These are phyloP conservation scores for Sarcophaga rosellei DNA, from an alignment of 2,888 invertebrate genomes.

Conservation along the genomic window DNA sequence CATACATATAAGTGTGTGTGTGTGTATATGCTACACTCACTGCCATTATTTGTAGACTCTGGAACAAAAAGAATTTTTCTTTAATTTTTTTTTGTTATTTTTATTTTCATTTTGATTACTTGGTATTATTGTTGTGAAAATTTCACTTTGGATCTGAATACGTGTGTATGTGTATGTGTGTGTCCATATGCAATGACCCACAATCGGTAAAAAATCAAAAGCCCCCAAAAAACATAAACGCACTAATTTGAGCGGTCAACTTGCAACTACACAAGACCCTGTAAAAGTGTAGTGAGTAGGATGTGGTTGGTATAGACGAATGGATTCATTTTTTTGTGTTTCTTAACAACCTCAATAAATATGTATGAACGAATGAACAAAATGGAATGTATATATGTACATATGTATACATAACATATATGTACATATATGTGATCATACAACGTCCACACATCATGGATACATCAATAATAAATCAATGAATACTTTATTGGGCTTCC, in stretches of 20 bases:
- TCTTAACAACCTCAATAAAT: conserved; percentile 60
- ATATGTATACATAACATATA: conserved; percentile 35
- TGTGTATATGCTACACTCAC: not conserved
- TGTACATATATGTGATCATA: conserved; percentile 59
- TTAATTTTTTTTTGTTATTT: not conserved
- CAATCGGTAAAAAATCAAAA: conserved; percentile 69
- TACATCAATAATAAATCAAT: conserved; percentile 66
- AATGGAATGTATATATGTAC: not conserved
- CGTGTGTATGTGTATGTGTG: not conserved
- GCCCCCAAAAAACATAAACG: conserved; percentile 57
- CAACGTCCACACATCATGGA: conserved; percentile 56
- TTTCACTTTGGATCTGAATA: conserved; percentile 40
- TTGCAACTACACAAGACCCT: conserved; percentile 26
- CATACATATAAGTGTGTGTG: not conserved
- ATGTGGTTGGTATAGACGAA: conserved; percentile 17
- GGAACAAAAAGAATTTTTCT: conserved; percentile 43
- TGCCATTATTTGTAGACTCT: conserved; percentile 56
- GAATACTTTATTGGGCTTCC: conserved; percentile 56
- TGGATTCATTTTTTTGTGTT: not conserved
- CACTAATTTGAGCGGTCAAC: conserved; percentile 67
- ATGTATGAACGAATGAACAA: not conserved
- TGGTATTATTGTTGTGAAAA: conserved; percentile 16
- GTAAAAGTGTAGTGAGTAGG: not conserved
- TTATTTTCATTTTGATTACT: conserved; percentile 26
- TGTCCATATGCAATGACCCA: conserved; percentile 59